Base-by-base conservation (phyloP, 1,140 invertebrate species). In the Drosophila bocqueti region DNA sequence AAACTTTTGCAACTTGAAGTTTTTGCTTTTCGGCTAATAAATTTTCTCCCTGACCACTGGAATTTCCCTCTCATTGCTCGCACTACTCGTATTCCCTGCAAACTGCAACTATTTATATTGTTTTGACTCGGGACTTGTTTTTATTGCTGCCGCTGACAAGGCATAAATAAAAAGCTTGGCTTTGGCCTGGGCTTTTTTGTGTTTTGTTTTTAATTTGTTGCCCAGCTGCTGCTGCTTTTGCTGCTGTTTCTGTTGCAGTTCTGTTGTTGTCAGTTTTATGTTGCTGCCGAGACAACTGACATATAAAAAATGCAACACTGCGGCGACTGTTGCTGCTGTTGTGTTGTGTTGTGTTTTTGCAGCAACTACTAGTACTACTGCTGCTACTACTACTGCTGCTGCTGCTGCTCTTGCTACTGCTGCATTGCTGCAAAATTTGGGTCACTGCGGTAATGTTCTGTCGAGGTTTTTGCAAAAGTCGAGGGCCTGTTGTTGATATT, bases 361-460 rank as follows among this genome's bases (percentile, higher is more conserved):
- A 57, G 54, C 54, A 57, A 57, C 54, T 57, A 40, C 21, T 40
- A 47, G 46, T 52, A 34, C 31, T 62, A 18, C 10, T 59, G 34
- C 54, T 21, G 34, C 54, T 21, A 5, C 43, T 21, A 5, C 43
- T 36, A 13, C 26, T 26, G 26, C 26, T 26, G 26, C 34, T 11
- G 4, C 34, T 50, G 13, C 40, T 69, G 16, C 29, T 50, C 21
- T 40, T 50, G 36, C 46, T 52, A 6, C 29, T 72, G 63, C 38
- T 59, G 54, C 55, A 52, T 54, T 63, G 63, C 58, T 45, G 55
- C 55, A 26, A 59, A 81, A 90, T 89, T 81, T 90, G 74, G 84
- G 84, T 89, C 85, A 90, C 84, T 89, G 84, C 84, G 84, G 84
- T 87, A 89, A 90, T 89, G 85, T 90, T 90, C 80, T 76, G 84